phyloP scores from a whole-genome alignment of 2,888 invertebrate genomes.

The Sussaba pulchella region DNA sequence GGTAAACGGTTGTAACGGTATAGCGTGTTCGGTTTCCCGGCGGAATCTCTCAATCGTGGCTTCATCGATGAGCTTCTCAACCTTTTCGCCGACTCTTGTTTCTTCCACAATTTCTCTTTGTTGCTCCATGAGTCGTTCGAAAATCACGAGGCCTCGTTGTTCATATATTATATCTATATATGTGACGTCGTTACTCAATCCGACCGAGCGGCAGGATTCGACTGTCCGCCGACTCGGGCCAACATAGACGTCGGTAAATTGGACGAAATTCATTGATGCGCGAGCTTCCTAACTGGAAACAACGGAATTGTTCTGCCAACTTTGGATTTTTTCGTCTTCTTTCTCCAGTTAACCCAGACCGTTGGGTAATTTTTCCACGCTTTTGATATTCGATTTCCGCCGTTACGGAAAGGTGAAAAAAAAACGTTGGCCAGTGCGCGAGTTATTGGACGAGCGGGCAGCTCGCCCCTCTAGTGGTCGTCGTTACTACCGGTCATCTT shows the following conservation, averaged over 20 bases:
- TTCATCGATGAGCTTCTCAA: slow-evolving; percentile 19
- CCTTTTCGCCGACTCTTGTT: slow-evolving; percentile 3
- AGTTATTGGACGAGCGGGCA: slow-evolving; percentile 1
- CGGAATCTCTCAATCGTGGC: slow-evolving; percentile 48
- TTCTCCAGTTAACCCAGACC: too few relatives aligned
- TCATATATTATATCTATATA: slow-evolving; percentile 5
- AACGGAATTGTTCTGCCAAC: slow-evolving; percentile 20
- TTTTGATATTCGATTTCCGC: background rate
- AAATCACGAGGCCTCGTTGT: background rate
- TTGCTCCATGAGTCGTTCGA: background rate
- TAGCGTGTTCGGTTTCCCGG: slow-evolving; percentile 47
- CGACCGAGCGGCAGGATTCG: slow-evolving; percentile 37
- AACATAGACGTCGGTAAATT: slow-evolving; percentile 63
- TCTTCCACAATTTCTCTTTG: slow-evolving; percentile 1
- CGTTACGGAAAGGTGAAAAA: slow-evolving; percentile 4
- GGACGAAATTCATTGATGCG: slow-evolving; percentile 74
- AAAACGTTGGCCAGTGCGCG: background rate
- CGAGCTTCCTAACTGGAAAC: slow-evolving; percentile 60
- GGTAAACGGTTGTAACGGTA: slow-evolving; percentile 55
- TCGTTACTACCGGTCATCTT: slow-evolving; percentile 57
- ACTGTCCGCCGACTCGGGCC: background rate
- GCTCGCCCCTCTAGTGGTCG: slow-evolving; percentile 23
- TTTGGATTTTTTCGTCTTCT: slow-evolving; percentile 1
- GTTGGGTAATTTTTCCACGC: too few relatives aligned
- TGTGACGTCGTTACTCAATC: slow-evolving; percentile 45